Conservation (phyloP, 1,140 invertebrate species). For the Probaryconus sp. region DNA sequence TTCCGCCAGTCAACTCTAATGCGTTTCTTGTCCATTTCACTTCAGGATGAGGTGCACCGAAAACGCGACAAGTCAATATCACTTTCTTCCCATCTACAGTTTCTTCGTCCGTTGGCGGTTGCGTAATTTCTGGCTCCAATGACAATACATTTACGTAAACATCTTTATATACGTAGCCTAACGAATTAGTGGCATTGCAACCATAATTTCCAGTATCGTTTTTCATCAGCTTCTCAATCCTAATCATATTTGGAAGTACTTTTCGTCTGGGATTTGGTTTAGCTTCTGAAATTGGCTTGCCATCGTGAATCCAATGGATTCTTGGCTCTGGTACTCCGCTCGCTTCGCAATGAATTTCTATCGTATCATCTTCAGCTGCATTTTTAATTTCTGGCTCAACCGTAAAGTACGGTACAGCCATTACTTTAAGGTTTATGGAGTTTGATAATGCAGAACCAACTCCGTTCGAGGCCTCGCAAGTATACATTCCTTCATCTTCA, state of each 20-base stretch:
- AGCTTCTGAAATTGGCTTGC: slow-evolving; percentile 89
- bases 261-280: slow-evolving; percentile 85
- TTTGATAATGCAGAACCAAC: slow-evolving; percentile 89
- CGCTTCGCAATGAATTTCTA: slow-evolving; percentile 92
- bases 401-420: slow-evolving; percentile 94
- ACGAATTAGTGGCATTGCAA: slow-evolving; percentile 98
- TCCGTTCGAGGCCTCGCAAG: slow-evolving; percentile 94
- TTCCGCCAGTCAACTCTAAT: slow-evolving; percentile 90
- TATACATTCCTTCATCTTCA: slow-evolving; percentile 91
- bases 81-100: slow-evolving; percentile 91
- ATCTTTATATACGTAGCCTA: slow-evolving; percentile 98
- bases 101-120: slow-evolving; percentile 86
- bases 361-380: slow-evolving; percentile 93
- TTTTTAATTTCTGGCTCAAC: slow-evolving; percentile 93
- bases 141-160: slow-evolving; percentile 98
- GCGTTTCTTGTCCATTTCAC: slow-evolving; percentile 95
- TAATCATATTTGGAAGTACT: slow-evolving; percentile 86
- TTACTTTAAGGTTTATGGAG: slow-evolving; percentile 88
- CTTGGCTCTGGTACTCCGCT: slow-evolving; percentile 92
- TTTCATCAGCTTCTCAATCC: slow-evolving; percentile 89
- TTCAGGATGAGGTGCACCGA: slow-evolving; percentile 95
- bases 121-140: slow-evolving; percentile 92
- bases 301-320: slow-evolving; percentile 98
- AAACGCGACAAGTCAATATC: slow-evolving; percentile 93
- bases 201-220: slow-evolving; percentile 98